Percentiles rank a stretch among this genome's conserved stretches.
These are phyloP conservation scores for Noctua janthe DNA, from an alignment of 2,888 invertebrate species.

Conservation along the genomic window DNA sequence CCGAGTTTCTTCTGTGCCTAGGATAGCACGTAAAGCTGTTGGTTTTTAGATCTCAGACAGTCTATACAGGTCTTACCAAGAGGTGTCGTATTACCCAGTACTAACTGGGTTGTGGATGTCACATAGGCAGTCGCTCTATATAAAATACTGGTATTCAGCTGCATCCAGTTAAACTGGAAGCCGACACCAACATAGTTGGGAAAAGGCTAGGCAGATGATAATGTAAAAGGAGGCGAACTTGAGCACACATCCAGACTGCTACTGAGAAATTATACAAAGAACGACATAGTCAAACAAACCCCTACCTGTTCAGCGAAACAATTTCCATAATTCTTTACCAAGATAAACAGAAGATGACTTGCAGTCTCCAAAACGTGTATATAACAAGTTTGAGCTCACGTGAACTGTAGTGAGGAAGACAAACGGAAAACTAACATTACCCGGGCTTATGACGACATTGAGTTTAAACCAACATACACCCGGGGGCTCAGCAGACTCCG, in stretches of 20 bases:
- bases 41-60: too few species aligned
- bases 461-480: slow-evolving; percentile 79
- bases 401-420: slow-evolving; percentile 77
- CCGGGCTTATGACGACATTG: slow-evolving; percentile 81
- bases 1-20: too few species aligned
- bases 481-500: slow-evolving; percentile 69
- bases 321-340: slow-evolving; percentile 36
- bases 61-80: too few species aligned
- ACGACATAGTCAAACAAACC: not conserved
- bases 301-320: slow-evolving; percentile 24
- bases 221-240: not conserved
- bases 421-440: slow-evolving; percentile 79
- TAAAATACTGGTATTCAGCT: too few species aligned
- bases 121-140: too few species aligned
- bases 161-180: too few species aligned
- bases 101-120: too few species aligned
- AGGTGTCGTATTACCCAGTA: too few species aligned
- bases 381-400: slow-evolving; percentile 78
- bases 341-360: slow-evolving; percentile 55
- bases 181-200: too few species aligned
- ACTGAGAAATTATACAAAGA: not conserved
- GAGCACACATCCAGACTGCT: not conserved
- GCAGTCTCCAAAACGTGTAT: slow-evolving; percentile 61
- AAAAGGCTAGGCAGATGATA: too few species aligned
- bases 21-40: too few species aligned